A percentile compares a stretch with the other conserved stretches of the same genome.
These are phyloP conservation scores for Heterodera carotae DNA, from an alignment of 1,140 invertebrate species.

Conservation along the genomic window DNA sequence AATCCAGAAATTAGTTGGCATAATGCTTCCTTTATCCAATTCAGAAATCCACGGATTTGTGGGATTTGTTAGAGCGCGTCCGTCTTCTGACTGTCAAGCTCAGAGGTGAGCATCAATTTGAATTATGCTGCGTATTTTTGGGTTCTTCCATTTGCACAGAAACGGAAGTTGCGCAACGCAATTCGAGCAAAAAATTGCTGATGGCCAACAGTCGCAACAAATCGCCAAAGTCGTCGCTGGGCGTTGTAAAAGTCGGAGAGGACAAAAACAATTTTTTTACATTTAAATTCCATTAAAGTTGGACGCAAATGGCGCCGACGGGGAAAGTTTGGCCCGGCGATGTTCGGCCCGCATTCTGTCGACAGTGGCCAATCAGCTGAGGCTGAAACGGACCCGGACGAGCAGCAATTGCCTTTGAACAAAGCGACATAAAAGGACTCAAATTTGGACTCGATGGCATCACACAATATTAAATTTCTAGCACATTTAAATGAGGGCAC, in stretches of 20 bases:
- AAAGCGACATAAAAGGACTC: too few relatives aligned
- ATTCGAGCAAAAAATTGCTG: background rate
- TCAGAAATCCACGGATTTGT: slow-evolving; percentile 59
- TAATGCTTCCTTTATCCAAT: slow-evolving; percentile 9
- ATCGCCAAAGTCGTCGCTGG: background rate
- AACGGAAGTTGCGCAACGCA: slow-evolving; percentile 5
- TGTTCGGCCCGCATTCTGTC: slow-evolving; percentile 17
- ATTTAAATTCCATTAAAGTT: slow-evolving; percentile 7
- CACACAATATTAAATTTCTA: too few relatives aligned
- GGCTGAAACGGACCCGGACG: slow-evolving; percentile 11
- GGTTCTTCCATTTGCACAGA: background rate
- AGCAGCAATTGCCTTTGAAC: slow-evolving; percentile 17
- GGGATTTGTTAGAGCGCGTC: slow-evolving; percentile 56
- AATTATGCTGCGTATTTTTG: background rate
- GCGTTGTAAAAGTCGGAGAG: background rate
- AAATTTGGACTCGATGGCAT: too few relatives aligned
- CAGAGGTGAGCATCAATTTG: slow-evolving; percentile 6
- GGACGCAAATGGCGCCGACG: slow-evolving; percentile 3
- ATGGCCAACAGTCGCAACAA: background rate
- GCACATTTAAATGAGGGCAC: too few relatives aligned
- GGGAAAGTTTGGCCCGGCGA: slow-evolving; percentile 15
- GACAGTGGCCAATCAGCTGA: slow-evolving; percentile 23
- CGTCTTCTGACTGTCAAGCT: slow-evolving; percentile 41
- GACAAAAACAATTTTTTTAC: background rate
- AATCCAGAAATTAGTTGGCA: slow-evolving; percentile 58